Conservation (phyloP, 2,888 invertebrate genomes). For the Apeira syringaria region DNA sequence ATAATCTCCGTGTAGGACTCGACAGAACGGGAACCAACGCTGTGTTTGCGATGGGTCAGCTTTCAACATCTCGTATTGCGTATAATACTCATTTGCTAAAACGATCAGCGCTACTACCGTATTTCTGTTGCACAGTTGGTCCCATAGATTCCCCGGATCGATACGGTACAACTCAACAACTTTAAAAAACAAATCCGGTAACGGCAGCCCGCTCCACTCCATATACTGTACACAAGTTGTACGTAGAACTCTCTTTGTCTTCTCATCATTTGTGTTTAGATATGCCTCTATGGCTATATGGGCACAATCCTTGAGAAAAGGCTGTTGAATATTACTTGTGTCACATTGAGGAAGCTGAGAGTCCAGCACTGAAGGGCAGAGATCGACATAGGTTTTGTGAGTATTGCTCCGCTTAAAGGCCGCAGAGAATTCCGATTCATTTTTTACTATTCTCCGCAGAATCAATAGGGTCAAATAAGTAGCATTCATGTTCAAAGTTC, state of each 20-base stretch:
- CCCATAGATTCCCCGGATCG: slow-evolving; percentile 17
- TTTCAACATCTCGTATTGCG: slow-evolving; percentile 9
- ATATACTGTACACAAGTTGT: slow-evolving; percentile 21
- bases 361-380: slow-evolving; percentile 18
- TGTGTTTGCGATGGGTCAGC: slow-evolving; percentile 5
- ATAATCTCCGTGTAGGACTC: slow-evolving; percentile 6
- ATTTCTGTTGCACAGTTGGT: not conserved
- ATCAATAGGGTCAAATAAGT: slow-evolving; percentile 22
- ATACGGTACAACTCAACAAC: slow-evolving; percentile 17
- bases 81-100: slow-evolving; percentile 14
- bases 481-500: slow-evolving; percentile 16
- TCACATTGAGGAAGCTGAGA: slow-evolving; percentile 10
- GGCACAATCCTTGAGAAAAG: not conserved
- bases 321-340: not conserved
- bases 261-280: slow-evolving; percentile 13
- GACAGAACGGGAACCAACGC: slow-evolving; percentile 24
- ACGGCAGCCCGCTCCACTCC: slow-evolving; percentile 25
- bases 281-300: slow-evolving; percentile 16
- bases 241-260: slow-evolving; percentile 17
- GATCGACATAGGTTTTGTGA: slow-evolving; percentile 19
- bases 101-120: not conserved
- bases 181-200: slow-evolving; percentile 22
- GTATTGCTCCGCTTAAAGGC: slow-evolving; percentile 8
- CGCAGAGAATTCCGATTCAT: slow-evolving; percentile 8
- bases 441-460: slow-evolving; percentile 17